Evolutionary conservation across 2,888 invertebrate species (phyloP).

Genomic region (Ariolimax columbianus): DNA sequence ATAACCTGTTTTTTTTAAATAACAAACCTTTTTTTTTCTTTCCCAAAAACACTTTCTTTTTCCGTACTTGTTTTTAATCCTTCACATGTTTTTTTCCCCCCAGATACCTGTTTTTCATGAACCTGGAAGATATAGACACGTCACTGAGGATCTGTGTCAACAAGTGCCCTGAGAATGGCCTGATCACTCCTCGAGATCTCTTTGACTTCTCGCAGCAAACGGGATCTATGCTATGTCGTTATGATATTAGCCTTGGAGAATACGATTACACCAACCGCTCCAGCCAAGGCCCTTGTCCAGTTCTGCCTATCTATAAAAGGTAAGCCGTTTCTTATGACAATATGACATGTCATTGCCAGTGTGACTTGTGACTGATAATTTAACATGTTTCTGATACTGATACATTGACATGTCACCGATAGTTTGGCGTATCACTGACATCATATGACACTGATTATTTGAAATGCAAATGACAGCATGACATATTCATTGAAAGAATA

Average conservation of each 20-base stretch:
- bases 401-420: too few relatives aligned
- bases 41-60: too few relatives aligned
- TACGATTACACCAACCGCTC: slow-evolving; percentile 57
- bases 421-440: too few relatives aligned
- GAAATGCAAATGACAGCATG: too few relatives aligned
- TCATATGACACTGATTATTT: too few relatives aligned
- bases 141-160: slow-evolving; percentile 93
- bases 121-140: slow-evolving; percentile 86
- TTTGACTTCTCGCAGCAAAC: slow-evolving; percentile 86
- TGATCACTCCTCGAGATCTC: slow-evolving; percentile 84
- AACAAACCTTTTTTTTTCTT: too few relatives aligned
- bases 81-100: slow-evolving; percentile 57
- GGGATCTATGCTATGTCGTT: slow-evolving; percentile 87
- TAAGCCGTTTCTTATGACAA: slow-evolving; percentile 66
- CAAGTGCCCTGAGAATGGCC: slow-evolving; percentile 87
- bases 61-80: not conserved
- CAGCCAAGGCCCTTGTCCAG: slow-evolving; percentile 86
- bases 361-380: not conserved
- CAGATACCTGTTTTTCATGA: slow-evolving; percentile 89
- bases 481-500: not conserved
- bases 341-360: not conserved
- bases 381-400: not conserved
- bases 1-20: too few relatives aligned
- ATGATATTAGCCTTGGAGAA: slow-evolving; percentile 70
- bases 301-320: slow-evolving; percentile 87